Evolutionary conservation across 2,888 invertebrate species (phyloP).

Genomic region (Pammene fasciana): DNA sequence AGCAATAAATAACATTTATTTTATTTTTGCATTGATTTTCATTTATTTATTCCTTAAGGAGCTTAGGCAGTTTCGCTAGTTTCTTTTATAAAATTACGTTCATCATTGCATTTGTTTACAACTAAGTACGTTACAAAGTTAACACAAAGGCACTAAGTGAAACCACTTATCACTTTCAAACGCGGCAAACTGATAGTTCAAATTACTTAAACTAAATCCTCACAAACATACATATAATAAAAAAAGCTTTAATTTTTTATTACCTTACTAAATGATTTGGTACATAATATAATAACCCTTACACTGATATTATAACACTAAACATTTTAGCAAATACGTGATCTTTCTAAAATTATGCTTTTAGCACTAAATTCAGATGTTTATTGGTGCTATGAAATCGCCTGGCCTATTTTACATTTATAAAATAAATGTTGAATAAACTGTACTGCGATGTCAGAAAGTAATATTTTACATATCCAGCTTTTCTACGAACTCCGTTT

Average conservation of each 20-base stretch:
- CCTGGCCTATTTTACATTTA: not conserved
- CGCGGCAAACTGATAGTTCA: not conserved
- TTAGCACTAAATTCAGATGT: conserved; percentile 22
- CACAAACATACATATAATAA: not conserved
- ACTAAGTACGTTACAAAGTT: too few relatives aligned
- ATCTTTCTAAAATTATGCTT: not conserved
- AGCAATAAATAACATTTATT: too few relatives aligned
- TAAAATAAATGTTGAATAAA: not conserved
- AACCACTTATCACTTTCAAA: not conserved
- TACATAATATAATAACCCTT: conserved; percentile 15
- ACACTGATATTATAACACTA: conserved; percentile 2
- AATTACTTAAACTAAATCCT: not conserved
- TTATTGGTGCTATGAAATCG: conserved; percentile 26
- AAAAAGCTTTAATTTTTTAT: not conserved
- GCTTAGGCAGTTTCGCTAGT: too few relatives aligned
- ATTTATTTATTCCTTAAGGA: too few relatives aligned
- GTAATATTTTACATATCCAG: not conserved
- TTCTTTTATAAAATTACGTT: too few relatives aligned
- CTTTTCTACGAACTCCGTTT: too few relatives aligned
- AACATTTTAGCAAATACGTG: conserved; percentile 2
- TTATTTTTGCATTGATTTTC: too few relatives aligned
- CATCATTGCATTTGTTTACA: too few relatives aligned
- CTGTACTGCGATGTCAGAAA: not conserved
- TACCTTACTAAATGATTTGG: not conserved
- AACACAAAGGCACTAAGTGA: too few relatives aligned